Evolutionary conservation across 1,140 invertebrate genomes (phyloP).

Genomic region (Caenorhabditis inopinata): DNA sequence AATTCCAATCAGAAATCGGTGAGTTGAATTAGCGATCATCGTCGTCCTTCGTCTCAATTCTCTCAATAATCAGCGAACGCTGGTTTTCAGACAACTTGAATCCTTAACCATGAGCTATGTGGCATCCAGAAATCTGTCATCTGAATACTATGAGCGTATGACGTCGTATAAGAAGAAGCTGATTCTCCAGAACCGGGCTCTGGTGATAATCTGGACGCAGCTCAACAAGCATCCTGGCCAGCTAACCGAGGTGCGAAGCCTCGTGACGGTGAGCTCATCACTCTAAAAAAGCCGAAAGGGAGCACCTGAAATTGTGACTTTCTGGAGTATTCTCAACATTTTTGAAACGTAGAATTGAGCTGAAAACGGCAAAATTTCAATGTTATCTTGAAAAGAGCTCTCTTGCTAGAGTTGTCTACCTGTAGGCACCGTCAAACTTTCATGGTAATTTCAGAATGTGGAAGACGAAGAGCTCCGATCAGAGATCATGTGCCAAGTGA

Average conservation of each 20-base stretch:
- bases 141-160: background rate
- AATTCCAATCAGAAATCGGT: constrained; percentile 4
- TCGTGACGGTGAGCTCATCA: background rate
- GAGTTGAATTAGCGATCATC: background rate
- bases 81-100: constrained; percentile 12
- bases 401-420: too few relatives aligned
- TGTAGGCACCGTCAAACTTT: too few relatives aligned
- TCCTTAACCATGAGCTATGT: constrained; percentile 3
- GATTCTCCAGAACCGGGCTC: background rate
- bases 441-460: background rate
- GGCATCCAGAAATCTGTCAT: background rate
- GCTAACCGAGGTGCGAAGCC: background rate
- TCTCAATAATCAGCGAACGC: too few relatives aligned
- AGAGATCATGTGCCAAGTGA: background rate
- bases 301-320: too few relatives aligned
- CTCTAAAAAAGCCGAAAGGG: too few relatives aligned
- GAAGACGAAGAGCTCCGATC: constrained; percentile 11
- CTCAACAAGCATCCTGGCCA: background rate
- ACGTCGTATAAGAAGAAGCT: background rate
- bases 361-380: too few relatives aligned
- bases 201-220: background rate
- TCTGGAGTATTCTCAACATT: too few relatives aligned
- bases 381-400: too few relatives aligned
- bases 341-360: too few relatives aligned
- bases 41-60: too few relatives aligned